A percentile compares a stretch with the other conserved stretches of the same genome.
Evolutionary conservation across 2,888 invertebrate genomes (phyloP).

Genomic region (Coecobrya sp.): DNA sequence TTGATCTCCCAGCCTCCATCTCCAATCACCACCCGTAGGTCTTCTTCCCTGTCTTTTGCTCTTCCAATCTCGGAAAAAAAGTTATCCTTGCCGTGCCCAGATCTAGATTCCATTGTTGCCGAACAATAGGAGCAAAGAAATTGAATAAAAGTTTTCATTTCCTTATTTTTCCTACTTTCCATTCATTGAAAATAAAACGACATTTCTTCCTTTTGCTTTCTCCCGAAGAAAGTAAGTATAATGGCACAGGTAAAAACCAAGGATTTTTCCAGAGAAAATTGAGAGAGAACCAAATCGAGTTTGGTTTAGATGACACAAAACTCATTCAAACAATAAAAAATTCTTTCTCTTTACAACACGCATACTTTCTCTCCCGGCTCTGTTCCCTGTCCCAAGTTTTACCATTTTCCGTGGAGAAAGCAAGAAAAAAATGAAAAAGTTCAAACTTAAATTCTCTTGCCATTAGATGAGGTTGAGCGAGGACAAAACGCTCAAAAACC

Average conservation of each 20-base stretch:
- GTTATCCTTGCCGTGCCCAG: neutral
- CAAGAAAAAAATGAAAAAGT: constrained; percentile 3
- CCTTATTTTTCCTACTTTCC: neutral
- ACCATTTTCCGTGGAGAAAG: neutral
- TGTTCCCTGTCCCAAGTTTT: no score
- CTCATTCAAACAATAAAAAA: constrained; percentile 2
- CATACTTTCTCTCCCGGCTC: neutral
- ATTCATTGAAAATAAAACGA: neutral
- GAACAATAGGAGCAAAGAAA: neutral
- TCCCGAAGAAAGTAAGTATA: neutral
- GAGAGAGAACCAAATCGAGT: neutral
- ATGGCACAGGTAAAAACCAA: constrained; percentile 16
- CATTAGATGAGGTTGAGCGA: neutral
- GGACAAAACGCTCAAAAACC: neutral
- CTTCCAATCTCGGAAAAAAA: neutral
- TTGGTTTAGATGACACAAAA: neutral
- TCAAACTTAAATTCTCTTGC: neutral
- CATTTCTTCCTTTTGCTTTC: neutral
- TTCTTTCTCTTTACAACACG: neutral
- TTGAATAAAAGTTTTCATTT: constrained; percentile 45
- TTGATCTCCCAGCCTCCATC: neutral
- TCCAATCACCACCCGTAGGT: neutral
- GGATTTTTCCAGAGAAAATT: neutral
- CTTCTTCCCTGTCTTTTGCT: neutral
- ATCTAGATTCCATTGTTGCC: neutral